These are phyloP conservation scores for Amphiprion clarkii DNA, from an alignment of 2,797 vertebrate species.

Conservation along the genomic window DNA sequence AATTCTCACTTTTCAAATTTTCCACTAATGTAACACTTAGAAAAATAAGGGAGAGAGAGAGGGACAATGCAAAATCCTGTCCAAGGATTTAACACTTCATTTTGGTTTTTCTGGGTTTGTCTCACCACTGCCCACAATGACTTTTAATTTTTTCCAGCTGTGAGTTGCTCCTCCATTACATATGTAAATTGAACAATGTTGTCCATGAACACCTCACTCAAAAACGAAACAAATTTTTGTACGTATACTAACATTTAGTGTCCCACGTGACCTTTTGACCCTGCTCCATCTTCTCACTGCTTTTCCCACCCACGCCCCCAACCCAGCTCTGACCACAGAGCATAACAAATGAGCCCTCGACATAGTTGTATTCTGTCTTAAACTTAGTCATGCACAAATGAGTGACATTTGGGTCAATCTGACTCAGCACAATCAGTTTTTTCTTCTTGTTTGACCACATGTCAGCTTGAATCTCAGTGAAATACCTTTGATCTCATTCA, in stretches of 20 bases:
- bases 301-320: slow-evolving; percentile 39
- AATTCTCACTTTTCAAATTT: background rate
- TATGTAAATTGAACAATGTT: slow-evolving; percentile 1
- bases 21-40: background rate
- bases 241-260: background rate
- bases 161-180: background rate
- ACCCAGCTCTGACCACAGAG: slow-evolving; percentile 23
- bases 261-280: slow-evolving; percentile 48
- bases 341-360: slow-evolving; percentile 33
- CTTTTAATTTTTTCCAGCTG: background rate
- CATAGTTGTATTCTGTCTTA: slow-evolving; percentile 4
- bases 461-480: background rate
- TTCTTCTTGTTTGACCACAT: background rate
- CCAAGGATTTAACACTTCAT: background rate
- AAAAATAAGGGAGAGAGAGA: background rate
- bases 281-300: slow-evolving; percentile 19
- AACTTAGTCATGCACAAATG: slow-evolving; percentile 11
- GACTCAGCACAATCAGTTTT: background rate
- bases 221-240: background rate
- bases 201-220: slow-evolving; percentile 12
- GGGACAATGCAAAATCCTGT: background rate
- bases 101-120: background rate
- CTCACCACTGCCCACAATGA: background rate
- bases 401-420: slow-evolving; percentile 14
- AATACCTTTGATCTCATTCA: background rate